Evolutionary conservation across 2,888 invertebrate genomes (phyloP).

Genomic region (Erebia palarica): DNA sequence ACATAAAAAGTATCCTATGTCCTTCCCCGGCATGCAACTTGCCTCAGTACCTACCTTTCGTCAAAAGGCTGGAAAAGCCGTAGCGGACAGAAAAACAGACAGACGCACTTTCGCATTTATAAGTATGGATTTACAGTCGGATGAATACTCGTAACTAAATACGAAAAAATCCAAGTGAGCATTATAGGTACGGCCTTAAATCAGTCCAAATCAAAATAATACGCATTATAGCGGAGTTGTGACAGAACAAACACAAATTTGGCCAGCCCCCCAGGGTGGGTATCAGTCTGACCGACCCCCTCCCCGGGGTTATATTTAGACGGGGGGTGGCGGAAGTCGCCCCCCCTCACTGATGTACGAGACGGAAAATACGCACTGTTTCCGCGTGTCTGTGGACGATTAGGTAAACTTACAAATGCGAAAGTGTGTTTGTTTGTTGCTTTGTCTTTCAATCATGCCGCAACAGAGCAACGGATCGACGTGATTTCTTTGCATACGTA

Average conservation of each 20-base stretch:
- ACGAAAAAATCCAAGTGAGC: background rate
- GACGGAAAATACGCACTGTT: slow-evolving; percentile 32
- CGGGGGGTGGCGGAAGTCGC: slow-evolving; percentile 34
- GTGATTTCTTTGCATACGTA: no score
- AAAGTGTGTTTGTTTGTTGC: no score
- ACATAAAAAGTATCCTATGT: no score
- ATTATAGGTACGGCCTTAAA: background rate
- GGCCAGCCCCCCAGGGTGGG: slow-evolving; percentile 22
- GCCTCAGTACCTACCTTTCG: no score
- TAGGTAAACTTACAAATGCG: background rate
- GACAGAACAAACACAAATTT: slow-evolving; percentile 27
- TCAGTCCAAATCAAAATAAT: slow-evolving; percentile 21
- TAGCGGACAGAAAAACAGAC: no score
- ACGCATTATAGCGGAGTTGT: slow-evolving; percentile 20
- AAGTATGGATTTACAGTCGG: no score
- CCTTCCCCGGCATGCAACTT: no score
- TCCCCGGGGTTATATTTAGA: slow-evolving; percentile 41
- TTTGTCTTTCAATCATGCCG: no score
- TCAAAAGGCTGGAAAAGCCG: no score
- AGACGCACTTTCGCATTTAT: no score
- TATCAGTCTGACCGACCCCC: slow-evolving; percentile 26
- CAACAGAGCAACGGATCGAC: no score
- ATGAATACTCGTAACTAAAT: background rate
- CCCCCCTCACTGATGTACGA: slow-evolving; percentile 26
- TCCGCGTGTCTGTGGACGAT: slow-evolving; percentile 18